phyloP scores from a whole-genome alignment of 2,888 invertebrate species.

The Notocelia uddmanniana region DNA sequence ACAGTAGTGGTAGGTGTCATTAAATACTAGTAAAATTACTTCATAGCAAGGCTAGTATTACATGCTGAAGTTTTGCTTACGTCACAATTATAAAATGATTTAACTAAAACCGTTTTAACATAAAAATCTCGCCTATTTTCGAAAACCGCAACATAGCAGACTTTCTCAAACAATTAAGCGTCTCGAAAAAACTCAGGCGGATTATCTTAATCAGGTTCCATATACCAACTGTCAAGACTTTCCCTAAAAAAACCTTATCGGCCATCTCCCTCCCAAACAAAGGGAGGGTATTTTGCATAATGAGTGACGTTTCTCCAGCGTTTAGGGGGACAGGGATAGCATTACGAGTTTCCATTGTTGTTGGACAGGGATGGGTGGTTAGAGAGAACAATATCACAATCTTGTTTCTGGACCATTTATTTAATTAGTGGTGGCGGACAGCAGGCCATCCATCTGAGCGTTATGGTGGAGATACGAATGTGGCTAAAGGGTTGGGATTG shows the following conservation, averaged over 20 bases:
- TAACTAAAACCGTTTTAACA: neutral
- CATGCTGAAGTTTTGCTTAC: neutral
- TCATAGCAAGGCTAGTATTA: neutral
- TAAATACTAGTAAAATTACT: neutral
- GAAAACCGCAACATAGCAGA: conserved; percentile 44
- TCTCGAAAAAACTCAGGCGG: conserved; percentile 70
- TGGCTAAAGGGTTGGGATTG: conserved; percentile 52
- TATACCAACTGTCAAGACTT: conserved; percentile 83
- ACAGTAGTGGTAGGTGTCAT: neutral
- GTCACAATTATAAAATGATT: neutral
- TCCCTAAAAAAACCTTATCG: conserved; percentile 72
- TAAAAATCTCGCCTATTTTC: conserved; percentile 1
- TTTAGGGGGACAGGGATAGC: conserved; percentile 71
- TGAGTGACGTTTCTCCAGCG: conserved; percentile 82
- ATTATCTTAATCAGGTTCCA: conserved; percentile 83
- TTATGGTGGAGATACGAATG: conserved; percentile 73
- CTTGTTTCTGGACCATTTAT: conserved; percentile 86
- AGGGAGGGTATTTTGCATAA: conserved; percentile 84
- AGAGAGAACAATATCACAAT: conserved; percentile 85
- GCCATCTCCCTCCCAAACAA: conserved; percentile 74
- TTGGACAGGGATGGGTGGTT: conserved; percentile 61
- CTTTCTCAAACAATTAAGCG: conserved; percentile 70
- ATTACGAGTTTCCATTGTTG: conserved; percentile 42
- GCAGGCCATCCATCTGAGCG: conserved; percentile 74
- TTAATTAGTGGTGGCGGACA: conserved; percentile 83